Base-by-base conservation (phyloP, 2,888 invertebrate species). In the Glyphotaelius pellucidus region DNA sequence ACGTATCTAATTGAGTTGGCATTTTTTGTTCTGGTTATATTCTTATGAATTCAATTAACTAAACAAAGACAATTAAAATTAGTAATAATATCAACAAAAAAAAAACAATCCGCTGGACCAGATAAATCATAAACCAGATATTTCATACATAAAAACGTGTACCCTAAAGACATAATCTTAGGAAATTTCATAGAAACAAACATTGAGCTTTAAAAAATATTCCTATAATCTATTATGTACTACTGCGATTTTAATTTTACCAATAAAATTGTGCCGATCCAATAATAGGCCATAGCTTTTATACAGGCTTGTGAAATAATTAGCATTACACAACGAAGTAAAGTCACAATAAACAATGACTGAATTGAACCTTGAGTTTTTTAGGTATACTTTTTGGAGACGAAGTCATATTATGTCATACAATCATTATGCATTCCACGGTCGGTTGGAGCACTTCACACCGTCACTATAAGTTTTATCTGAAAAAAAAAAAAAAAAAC, bases 401-500 rank as follows among this genome's bases (percentile, higher is more conserved):
- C 88, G 35, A 89, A 89, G 32, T n/a, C 12, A 89, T 89, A 79
- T 89, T 32, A 89, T 35, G 88, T 79, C 35, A 42, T 80, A 89
- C 80, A 12, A 35, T 89, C 32, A 79, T 80, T 35, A 80, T 80
- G 80, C 80, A 89, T 80, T 89, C 80, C 88, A 89, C 38, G 80
- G 38, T 25, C 35, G 88, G 9, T 80, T 80, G 79, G 25, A 67
- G 7, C n/a, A n/a, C n/a, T n/a, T 83, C 67, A 67, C 52, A 52
- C 67, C 4, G 19, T 67, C 4, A 38, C 38, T 9, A 38, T 38
- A 81, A 67, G 25, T 25, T 25, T 25, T 67, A n/a, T 67, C 25
- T n/a, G 9, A 67, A 67, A 25, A 67, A n/a, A 5, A 19, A 2
- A 25, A 38, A 38, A 7, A 38, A 38, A 14, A 2, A 47, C 14